Base-by-base conservation (phyloP, 2,888 invertebrate species). In the Odontocerum albicorne region DNA sequence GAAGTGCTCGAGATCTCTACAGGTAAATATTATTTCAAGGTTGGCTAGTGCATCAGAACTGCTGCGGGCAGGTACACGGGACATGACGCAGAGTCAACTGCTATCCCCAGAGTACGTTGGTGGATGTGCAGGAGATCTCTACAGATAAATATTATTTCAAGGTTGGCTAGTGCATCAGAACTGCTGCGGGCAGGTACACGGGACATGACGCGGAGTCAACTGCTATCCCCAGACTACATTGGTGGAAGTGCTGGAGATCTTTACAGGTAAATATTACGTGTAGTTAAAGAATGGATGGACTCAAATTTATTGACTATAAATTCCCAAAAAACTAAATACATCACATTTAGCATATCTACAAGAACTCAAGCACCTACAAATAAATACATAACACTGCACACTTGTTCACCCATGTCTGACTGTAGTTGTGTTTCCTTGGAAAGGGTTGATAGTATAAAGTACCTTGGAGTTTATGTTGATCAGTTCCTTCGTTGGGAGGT, bases 31-130 rank as follows among this genome's bases (percentile, higher is more conserved):
- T n/a, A n/a, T n/a, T 56, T 62, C 2, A 39, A 81, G 83, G 61
- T 72, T 83, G 33, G 80, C 82, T n/a, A 82, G 83, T 21, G 82
- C 83, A 38, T 82, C 82, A 36, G 81, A 81, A 68, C 69, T 83
- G 64, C 73, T 83, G 63, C 81, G 79, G 61, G 80, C 72, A 53
- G 70, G 71, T 39, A 70, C 71, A 61, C 81, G 80, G 65, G 80
- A 83, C 65, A 81, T 82, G 64, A 82, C 83, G 63, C 51, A 56
- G 46, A 61, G 61, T 52, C 61, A 61, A 46, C 49, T 61, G 27
- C 51, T 61, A 12, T 55, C 58, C 7, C 47, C 61, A 12, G 61
- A 61, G 10, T 59, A 49, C 27, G 36, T 61, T 20, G 59, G 61
- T n/a, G 74, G 74, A 59, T 74, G 74, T 64, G 74, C 74, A 53